Conservation (phyloP, 2,113 vertebrate species). For the Rhea americana region DNA sequence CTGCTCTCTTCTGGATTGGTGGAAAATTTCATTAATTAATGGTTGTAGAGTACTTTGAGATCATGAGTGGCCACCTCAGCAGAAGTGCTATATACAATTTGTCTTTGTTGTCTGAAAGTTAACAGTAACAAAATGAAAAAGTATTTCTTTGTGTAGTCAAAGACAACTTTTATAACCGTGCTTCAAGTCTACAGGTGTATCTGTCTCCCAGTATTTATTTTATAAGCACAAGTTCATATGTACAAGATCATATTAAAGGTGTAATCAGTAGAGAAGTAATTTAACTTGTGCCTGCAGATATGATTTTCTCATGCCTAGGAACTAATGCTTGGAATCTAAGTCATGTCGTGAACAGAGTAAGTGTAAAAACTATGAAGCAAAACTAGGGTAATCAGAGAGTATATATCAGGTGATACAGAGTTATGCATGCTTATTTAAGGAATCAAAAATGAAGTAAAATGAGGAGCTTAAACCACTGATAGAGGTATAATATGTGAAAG, state of each 20-base stretch:
- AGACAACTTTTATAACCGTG: background rate
- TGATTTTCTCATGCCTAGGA: background rate
- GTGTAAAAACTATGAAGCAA: background rate
- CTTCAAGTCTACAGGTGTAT: background rate
- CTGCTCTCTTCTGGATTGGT: background rate
- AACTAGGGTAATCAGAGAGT: background rate
- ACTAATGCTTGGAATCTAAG: background rate
- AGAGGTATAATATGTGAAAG: background rate
- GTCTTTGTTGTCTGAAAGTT: background rate
- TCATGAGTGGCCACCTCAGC: background rate
- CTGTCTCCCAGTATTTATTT: background rate
- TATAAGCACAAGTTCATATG: background rate
- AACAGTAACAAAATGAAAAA: background rate
- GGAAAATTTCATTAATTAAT: background rate
- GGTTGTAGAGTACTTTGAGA: background rate
- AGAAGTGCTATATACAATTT: background rate
- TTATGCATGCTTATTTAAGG: background rate
- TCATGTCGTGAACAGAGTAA: background rate
- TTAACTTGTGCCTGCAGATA: background rate
- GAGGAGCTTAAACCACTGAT: background rate
- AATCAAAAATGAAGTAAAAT: background rate
- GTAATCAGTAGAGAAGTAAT: background rate
- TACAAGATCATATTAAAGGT: background rate
- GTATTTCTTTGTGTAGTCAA: background rate
- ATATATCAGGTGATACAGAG: background rate